Percentiles rank a stretch among this genome's conserved stretches.
phyloP scores from a whole-genome alignment of 2,113 vertebrate genomes.

The Macquaria ambigua region DNA sequence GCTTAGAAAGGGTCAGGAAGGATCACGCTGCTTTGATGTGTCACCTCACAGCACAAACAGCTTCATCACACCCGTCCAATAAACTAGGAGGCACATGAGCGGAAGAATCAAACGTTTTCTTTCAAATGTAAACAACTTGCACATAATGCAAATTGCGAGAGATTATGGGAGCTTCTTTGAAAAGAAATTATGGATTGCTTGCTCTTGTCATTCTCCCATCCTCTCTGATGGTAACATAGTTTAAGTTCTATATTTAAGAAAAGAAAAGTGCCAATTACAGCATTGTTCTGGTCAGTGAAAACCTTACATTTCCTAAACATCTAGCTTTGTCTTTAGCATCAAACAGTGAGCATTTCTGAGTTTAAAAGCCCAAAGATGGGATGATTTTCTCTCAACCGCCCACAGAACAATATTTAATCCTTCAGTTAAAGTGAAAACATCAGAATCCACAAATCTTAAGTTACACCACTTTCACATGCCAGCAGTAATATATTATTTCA shows the following conservation, averaged over 20 bases:
- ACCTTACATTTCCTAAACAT: not conserved
- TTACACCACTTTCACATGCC: constrained; percentile 43
- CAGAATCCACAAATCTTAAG: constrained; percentile 46
- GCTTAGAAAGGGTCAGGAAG: constrained; percentile 55
- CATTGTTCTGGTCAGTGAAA: not conserved
- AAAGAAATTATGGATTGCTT: not conserved
- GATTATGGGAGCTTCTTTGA: not conserved
- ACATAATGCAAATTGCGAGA: not conserved
- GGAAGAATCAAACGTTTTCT: constrained; percentile 21
- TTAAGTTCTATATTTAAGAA: not conserved
- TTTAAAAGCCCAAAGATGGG: constrained; percentile 30
- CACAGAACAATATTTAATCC: constrained; percentile 16
- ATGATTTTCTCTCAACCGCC: constrained; percentile 31
- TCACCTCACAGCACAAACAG: constrained; percentile 73
- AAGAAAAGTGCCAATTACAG: not conserved
- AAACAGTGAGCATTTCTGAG: constrained; percentile 22
- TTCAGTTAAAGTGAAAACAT: constrained; percentile 49
- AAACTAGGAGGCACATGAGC: constrained; percentile 36
- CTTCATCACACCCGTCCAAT: constrained; percentile 60
- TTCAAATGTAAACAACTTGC: not conserved
- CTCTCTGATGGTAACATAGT: not conserved
- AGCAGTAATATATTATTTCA: constrained; percentile 53
- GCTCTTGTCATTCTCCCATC: not conserved
- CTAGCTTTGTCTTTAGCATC: not conserved
- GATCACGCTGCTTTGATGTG: constrained; percentile 78